Evolutionary conservation across 1,140 invertebrate genomes (phyloP).

Genomic region (Monochamus saltuarius): DNA sequence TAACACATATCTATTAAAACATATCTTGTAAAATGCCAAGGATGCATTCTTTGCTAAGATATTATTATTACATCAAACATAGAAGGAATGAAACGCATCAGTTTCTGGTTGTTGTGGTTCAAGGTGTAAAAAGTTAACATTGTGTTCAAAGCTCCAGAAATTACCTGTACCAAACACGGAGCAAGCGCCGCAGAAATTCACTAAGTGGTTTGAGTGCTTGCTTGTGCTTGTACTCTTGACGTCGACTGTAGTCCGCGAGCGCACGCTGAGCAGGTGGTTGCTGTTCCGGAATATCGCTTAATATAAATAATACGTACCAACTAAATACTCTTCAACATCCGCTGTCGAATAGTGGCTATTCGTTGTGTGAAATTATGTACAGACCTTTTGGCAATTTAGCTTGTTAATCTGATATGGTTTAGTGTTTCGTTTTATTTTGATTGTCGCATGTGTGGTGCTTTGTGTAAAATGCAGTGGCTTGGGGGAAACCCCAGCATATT

Average conservation of each 20-base stretch:
- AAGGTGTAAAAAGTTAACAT: background rate
- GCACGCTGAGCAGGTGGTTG: constrained; percentile 8
- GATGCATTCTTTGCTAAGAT: too few species aligned
- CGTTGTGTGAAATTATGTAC: background rate
- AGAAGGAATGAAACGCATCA: background rate
- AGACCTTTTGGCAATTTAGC: background rate
- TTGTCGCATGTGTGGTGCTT: constrained; percentile 22
- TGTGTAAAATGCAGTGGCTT: constrained; percentile 25
- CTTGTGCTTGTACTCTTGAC: constrained; percentile 2
- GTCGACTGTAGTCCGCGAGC: constrained; percentile 20
- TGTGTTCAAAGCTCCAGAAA: constrained; percentile 8
- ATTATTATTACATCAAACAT: background rate
- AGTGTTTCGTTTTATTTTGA: constrained; percentile 5
- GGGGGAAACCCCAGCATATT: constrained; percentile 23
- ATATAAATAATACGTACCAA: background rate
- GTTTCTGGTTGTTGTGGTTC: background rate
- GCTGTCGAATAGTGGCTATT: background rate
- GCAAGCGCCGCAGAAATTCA: constrained; percentile 24
- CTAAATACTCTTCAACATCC: background rate
- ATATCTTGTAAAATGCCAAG: too few species aligned
- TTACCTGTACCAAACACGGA: constrained; percentile 20
- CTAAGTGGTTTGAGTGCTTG: constrained; percentile 6
- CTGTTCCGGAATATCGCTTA: background rate
- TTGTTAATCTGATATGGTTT: constrained; percentile 23
- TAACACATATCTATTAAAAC: too few species aligned